Evolutionary conservation across 2,797 vertebrate species (phyloP).

Genomic region (Chelonia mydas): DNA sequence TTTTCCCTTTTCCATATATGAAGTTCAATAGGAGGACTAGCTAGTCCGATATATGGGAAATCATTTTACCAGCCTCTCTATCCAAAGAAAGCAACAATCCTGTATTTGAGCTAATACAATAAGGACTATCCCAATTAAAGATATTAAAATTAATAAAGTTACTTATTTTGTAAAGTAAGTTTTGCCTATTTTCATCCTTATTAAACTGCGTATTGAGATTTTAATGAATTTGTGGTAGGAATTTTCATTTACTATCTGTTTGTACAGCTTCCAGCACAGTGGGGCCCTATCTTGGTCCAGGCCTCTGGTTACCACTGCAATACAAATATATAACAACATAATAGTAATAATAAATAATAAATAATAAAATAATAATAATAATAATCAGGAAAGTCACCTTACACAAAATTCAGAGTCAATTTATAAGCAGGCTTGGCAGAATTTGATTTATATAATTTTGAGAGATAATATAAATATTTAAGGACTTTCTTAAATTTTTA

Average conservation of each 20-base stretch:
- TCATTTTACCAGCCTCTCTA: neutral
- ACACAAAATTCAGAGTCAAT: neutral
- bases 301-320: neutral
- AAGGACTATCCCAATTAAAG: neutral
- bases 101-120: neutral
- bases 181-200: neutral
- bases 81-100: neutral
- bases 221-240: rapidly evolving
- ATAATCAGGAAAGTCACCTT: neutral
- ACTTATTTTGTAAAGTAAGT: neutral
- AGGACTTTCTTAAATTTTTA: neutral
- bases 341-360: too few relatives aligned
- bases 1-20: neutral
- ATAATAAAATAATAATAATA: neutral
- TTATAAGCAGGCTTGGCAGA: neutral
- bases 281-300: neutral
- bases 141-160: neutral
- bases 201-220: neutral
- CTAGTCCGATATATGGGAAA: neutral
- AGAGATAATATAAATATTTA: neutral
- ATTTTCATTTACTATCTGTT: neutral
- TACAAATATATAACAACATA: neutral
- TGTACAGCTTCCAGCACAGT: rapidly evolving
- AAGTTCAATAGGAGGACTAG: neutral
- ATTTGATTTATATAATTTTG: neutral